phyloP scores from a whole-genome alignment of 2,113 vertebrate genomes.

The Tinamus guttatus region DNA sequence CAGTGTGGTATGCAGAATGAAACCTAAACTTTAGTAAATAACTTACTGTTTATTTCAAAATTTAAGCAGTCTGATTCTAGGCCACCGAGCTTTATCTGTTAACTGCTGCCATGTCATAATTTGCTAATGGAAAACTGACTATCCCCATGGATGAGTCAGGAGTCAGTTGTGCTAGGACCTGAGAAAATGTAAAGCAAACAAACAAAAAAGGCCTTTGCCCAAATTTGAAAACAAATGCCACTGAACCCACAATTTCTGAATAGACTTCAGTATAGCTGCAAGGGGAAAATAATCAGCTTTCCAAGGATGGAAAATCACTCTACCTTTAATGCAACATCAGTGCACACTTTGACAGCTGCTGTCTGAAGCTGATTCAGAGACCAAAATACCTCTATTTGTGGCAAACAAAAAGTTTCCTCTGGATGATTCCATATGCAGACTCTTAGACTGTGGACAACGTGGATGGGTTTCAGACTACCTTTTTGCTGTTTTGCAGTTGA shows the following conservation, averaged over 20 bases:
- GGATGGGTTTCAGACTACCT: background rate
- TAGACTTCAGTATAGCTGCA: background rate
- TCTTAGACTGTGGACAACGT: background rate
- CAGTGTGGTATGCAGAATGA: background rate
- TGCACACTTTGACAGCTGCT: background rate
- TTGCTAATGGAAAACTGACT: background rate
- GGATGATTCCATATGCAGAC: background rate
- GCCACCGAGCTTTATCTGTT: background rate
- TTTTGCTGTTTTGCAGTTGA: background rate
- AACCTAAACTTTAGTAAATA: background rate
- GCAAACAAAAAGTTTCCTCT: background rate
- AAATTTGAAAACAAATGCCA: background rate
- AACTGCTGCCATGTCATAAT: background rate
- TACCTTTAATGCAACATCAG: background rate
- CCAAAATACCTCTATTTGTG: background rate
- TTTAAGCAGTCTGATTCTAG: background rate
- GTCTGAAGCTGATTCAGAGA: background rate
- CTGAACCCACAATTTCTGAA: background rate
- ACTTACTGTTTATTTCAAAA: background rate
- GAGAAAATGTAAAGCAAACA: background rate
- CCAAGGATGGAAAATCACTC: background rate
- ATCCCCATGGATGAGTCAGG: background rate
- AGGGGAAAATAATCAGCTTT: rapidly evolving
- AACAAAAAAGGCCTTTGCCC: rapidly evolving
- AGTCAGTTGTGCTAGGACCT: background rate